Conservation (phyloP, 2,797 vertebrate species). For the Phalanger gymnotis region DNA sequence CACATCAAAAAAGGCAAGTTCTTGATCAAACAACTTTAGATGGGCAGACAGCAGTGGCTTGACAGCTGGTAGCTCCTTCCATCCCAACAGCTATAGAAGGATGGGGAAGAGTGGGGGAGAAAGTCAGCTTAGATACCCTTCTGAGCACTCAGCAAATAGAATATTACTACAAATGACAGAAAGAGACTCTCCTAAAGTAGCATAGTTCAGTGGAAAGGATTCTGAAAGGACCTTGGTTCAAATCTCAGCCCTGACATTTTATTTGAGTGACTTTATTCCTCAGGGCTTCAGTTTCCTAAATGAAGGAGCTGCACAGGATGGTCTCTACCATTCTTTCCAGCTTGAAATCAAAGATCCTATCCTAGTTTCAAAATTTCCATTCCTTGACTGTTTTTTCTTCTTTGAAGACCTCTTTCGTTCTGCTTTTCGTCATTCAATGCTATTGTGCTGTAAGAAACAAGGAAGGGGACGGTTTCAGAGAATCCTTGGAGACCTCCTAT, state of each 20-base stretch:
- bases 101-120: too few relatives aligned
- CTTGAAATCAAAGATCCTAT: background rate
- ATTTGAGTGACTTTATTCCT: background rate
- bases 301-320: background rate
- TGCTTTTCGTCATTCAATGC: background rate
- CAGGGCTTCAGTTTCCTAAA: background rate
- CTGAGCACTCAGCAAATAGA: background rate
- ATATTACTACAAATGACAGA: background rate
- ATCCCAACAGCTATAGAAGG: constrained; percentile 82
- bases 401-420: background rate
- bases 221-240: background rate
- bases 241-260: background rate
- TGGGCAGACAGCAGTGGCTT: constrained; percentile 84
- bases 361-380: background rate
- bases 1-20: constrained; percentile 85
- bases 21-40: constrained; percentile 87
- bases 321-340: background rate
- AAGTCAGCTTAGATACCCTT: background rate
- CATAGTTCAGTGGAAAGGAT: background rate
- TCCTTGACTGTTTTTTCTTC: background rate
- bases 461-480: background rate
- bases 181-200: background rate
- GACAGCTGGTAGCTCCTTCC: constrained; percentile 85
- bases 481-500: background rate
- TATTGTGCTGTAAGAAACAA: background rate